Percentiles rank a stretch among this genome's conserved stretches.
These are phyloP conservation scores for Avahi laniger DNA, from an alignment of 2,797 vertebrate genomes.

Conservation along the genomic window DNA sequence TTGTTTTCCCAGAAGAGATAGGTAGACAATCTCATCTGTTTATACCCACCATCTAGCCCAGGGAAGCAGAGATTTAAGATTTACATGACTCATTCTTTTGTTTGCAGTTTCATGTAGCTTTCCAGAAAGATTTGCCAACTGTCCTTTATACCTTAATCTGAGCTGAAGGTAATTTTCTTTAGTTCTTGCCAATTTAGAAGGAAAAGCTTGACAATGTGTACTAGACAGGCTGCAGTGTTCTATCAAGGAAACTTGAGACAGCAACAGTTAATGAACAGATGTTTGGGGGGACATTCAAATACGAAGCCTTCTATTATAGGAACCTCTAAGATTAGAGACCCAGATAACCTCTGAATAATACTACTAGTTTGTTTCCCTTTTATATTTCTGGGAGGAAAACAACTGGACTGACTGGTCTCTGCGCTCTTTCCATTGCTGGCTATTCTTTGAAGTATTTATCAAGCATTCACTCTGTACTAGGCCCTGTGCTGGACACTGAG, in stretches of 20 bases:
- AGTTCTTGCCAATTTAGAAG: neutral
- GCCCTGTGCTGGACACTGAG: neutral
- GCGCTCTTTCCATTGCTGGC: neutral
- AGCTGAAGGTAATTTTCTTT: neutral
- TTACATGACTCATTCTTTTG: neutral
- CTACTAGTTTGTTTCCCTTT: neutral
- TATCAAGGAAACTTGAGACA: neutral
- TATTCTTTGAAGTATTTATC: neutral
- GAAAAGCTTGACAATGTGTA: neutral
- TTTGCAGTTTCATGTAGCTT: neutral
- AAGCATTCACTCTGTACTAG: neutral
- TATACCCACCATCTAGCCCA: neutral
- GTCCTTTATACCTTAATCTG: neutral
- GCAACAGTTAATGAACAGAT: neutral
- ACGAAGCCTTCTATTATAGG: neutral
- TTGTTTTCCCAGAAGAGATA: neutral
- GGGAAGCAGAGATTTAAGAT: neutral
- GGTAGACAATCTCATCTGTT: neutral
- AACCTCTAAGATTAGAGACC: neutral
- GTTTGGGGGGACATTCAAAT: neutral
- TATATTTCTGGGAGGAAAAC: neutral
- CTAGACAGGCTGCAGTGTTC: neutral
- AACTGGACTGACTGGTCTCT: neutral
- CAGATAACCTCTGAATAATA: neutral
- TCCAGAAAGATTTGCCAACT: neutral